phyloP scores from a whole-genome alignment of 2,888 invertebrate genomes.

The Cerceris rybyensis region DNA sequence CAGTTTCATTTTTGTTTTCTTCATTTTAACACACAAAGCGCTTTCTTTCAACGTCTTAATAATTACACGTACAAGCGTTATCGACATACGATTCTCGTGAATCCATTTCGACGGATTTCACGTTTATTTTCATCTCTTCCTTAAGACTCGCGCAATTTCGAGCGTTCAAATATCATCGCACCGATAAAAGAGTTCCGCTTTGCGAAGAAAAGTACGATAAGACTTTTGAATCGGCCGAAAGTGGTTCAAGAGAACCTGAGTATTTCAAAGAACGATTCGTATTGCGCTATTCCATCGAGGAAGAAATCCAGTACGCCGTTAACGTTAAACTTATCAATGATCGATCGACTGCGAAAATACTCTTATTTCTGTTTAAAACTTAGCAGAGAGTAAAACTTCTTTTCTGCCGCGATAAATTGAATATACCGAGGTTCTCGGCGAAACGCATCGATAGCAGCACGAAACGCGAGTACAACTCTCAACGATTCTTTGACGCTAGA shows the following conservation, averaged over 20 bases:
- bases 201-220: background rate
- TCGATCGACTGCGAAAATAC: background rate
- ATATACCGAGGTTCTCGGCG: no score
- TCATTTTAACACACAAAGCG: no score
- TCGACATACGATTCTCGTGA: background rate
- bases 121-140: background rate
- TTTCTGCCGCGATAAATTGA: background rate
- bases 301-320: background rate
- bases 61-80: no score
- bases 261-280: background rate
- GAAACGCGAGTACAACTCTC: no score
- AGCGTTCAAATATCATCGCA: background rate
- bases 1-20: no score
- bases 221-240: background rate
- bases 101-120: background rate
- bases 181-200: background rate
- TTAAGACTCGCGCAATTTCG: background rate
- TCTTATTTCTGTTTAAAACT: background rate
- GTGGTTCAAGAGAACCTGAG: background rate
- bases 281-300: background rate
- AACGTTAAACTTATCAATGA: background rate
- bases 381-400: background rate
- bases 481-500: no score
- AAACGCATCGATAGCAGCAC: no score
- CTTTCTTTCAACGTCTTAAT: no score